phyloP scores from a whole-genome alignment of 1,140 invertebrate species.

The Lepidurus couesii region DNA sequence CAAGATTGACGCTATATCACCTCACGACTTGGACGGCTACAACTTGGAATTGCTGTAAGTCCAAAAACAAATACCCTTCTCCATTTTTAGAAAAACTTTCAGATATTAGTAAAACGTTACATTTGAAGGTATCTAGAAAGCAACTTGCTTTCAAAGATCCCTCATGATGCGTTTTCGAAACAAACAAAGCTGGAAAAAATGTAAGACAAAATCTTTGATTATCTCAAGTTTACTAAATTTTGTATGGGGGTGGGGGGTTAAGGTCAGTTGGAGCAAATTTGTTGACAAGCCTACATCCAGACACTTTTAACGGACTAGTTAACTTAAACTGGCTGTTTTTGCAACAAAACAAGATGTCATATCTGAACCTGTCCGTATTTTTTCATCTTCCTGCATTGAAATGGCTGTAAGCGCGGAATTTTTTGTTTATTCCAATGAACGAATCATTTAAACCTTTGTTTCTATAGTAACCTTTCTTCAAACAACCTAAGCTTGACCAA shows the following conservation, averaged over 20 bases:
- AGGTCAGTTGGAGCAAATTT: conserved; percentile 23
- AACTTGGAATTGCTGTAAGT: conserved; percentile 41
- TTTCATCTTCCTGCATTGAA: conserved; percentile 32
- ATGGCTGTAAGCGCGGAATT: conserved; percentile 33
- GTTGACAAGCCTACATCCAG: not conserved
- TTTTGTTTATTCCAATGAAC: conserved; percentile 3
- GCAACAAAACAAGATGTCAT: not conserved
- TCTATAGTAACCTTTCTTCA: conserved; percentile 24
- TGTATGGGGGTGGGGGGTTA: not conserved
- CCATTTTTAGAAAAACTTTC: not conserved
- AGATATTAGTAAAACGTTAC: not conserved
- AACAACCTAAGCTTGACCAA: conserved; percentile 18
- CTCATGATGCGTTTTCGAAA: conserved; percentile 35
- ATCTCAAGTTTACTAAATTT: not conserved
- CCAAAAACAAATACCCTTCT: not conserved
- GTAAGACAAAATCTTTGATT: conserved; percentile 34
- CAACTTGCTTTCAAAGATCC: conserved; percentile 39
- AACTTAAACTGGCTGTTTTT: conserved; percentile 24
- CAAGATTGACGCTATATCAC: conserved; percentile 36
- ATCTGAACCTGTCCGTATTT: conserved; percentile 26
- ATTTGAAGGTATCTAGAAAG: conserved; percentile 38
- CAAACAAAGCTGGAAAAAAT: conserved; percentile 37
- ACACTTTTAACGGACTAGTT: conserved; percentile 23
- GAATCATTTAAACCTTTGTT: not conserved
- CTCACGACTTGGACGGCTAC: conserved; percentile 37